A percentile compares a stretch with the other conserved stretches of the same genome.
Conservation (phyloP, 2,113 vertebrate genomes). For the Cromileptes altivelis region DNA sequence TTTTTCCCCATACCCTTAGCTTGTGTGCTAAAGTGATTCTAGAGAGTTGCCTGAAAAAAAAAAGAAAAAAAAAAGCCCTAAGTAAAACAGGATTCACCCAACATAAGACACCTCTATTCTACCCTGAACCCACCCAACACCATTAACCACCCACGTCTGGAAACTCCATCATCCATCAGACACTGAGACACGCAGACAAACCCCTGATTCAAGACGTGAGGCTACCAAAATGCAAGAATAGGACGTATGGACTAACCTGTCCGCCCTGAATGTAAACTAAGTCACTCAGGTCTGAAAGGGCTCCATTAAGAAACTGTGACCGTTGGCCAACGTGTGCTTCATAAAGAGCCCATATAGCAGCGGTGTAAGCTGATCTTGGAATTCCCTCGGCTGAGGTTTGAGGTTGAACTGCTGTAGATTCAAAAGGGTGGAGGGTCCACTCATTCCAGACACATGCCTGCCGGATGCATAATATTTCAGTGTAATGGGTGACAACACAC, state of each 20-base stretch:
- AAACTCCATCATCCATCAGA: constrained; percentile 51
- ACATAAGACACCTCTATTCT: constrained; percentile 27
- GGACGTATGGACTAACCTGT: constrained; percentile 44
- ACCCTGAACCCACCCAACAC: not conserved
- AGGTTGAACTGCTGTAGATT: constrained; percentile 46
- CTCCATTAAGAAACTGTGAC: constrained; percentile 51
- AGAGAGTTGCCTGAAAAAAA: not conserved
- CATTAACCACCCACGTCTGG: constrained; percentile 46
- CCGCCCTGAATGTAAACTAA: constrained; percentile 72
- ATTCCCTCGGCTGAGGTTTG: constrained; percentile 62
- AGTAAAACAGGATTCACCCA: constrained; percentile 31
- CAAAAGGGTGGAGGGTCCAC: constrained; percentile 41
- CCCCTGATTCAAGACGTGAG: constrained; percentile 53
- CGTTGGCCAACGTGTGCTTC: constrained; percentile 18
- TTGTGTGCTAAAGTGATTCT: not conserved
- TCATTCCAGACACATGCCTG: constrained; percentile 64
- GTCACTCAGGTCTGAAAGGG: constrained; percentile 56
- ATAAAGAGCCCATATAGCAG: constrained; percentile 65
- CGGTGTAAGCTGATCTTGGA: constrained; percentile 60
- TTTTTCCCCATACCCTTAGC: no score
- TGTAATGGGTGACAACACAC: constrained; percentile 25
- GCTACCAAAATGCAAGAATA: constrained; percentile 11
- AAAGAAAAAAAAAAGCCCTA: accelerated
- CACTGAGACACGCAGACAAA: constrained; percentile 38
- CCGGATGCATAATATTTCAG: constrained; percentile 44